Evolutionary conservation across 2,113 vertebrate genomes (phyloP).

Genomic region (Crocuta crocuta): DNA sequence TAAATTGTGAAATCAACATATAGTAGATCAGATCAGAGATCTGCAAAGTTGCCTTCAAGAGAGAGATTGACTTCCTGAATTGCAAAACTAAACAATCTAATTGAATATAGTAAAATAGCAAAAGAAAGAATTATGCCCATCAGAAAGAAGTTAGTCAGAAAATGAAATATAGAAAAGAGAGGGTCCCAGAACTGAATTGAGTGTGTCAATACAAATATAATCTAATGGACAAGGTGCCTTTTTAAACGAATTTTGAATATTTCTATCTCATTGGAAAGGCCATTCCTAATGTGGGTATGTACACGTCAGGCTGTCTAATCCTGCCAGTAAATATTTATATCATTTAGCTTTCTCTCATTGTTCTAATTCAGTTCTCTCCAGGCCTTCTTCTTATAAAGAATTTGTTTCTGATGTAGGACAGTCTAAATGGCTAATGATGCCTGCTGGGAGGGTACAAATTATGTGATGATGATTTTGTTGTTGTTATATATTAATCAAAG

Average conservation of each 20-base stretch:
- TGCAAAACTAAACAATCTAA: constrained; percentile 28
- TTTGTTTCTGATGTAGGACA: neutral
- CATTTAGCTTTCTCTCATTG: neutral
- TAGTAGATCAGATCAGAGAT: neutral
- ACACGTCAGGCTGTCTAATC: neutral
- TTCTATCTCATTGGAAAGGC: neutral
- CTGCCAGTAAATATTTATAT: neutral
- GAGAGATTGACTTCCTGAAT: neutral
- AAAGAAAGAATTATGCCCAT: neutral
- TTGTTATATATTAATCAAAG: neutral
- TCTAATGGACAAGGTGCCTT: neutral
- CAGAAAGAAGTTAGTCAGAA: neutral
- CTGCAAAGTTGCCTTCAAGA: neutral
- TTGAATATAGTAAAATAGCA: neutral
- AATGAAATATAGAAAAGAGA: neutral
- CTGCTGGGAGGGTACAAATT: neutral
- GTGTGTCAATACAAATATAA: neutral
- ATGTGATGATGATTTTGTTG: neutral
- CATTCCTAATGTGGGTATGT: neutral
- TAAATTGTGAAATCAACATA: constrained; percentile 7
- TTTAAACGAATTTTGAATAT: neutral
- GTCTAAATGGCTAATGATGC: neutral
- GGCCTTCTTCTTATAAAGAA: neutral
- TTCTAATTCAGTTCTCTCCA: neutral
- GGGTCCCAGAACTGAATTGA: neutral